Conservation (phyloP, 2,113 vertebrate species). For the Lethenteron camtschaticum region DNA sequence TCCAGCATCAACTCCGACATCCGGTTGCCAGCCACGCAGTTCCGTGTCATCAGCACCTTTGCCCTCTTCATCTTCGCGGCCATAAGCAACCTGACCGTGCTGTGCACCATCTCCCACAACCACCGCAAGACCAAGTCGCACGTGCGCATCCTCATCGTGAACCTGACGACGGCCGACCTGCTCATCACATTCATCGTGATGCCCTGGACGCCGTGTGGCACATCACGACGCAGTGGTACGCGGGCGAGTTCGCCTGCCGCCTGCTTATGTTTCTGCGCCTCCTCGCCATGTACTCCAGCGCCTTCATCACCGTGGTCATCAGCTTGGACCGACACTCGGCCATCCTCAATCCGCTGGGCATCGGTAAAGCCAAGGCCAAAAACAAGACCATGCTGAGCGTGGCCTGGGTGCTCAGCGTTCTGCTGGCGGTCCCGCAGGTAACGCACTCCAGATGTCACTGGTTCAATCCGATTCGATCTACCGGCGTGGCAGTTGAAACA, state of each 20-base stretch:
- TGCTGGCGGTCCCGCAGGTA: slow-evolving; percentile 42
- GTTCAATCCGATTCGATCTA: not conserved
- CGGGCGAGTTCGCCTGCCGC: slow-evolving; percentile 33
- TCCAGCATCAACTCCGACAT: no score
- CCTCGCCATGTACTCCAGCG: slow-evolving; percentile 43
- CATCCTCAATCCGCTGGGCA: slow-evolving; percentile 34
- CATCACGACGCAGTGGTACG: slow-evolving; percentile 45
- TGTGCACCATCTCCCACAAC: slow-evolving; percentile 22
- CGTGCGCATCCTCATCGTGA: slow-evolving; percentile 31
- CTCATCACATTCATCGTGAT: slow-evolving; percentile 40
- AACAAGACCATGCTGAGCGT: slow-evolving; percentile 32
- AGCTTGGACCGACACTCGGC: slow-evolving; percentile 40
- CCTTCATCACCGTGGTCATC: slow-evolving; percentile 49
- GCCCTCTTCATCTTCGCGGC: slow-evolving; percentile 19
- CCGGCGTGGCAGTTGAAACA: not conserved
- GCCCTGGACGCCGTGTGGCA: slow-evolving; percentile 46
- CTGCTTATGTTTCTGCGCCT: slow-evolving; percentile 48
- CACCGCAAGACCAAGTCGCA: slow-evolving; percentile 24
- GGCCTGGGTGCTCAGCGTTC: slow-evolving; percentile 28
- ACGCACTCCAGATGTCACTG: not conserved
- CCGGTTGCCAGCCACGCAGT: slow-evolving; percentile 11
- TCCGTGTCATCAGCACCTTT: slow-evolving; percentile 18
- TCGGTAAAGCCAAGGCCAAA: slow-evolving; percentile 25
- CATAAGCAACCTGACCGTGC: slow-evolving; percentile 15
- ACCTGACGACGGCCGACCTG: slow-evolving; percentile 32